phyloP scores from a whole-genome alignment of 2,888 invertebrate species.

The Erebia epiphron region DNA sequence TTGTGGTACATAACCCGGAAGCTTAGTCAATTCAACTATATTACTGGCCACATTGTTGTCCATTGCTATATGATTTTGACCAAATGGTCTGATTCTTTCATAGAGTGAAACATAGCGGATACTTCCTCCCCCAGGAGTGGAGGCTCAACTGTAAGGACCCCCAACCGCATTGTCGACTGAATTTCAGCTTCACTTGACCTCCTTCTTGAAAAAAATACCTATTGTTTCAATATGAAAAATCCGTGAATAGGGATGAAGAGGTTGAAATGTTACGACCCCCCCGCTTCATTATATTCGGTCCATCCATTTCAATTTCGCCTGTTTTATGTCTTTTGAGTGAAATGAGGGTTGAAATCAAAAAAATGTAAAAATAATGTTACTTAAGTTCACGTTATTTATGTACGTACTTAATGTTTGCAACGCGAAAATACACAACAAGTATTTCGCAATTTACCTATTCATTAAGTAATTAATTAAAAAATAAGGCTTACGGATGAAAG shows the following conservation, averaged over 20 bases:
- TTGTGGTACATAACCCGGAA: too few relatives aligned
- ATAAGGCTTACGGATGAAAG: too few relatives aligned
- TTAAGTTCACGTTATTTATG: too few relatives aligned
- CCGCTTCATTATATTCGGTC: slow-evolving; percentile 23
- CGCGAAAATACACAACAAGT: too few relatives aligned
- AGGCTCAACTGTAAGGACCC: not conserved
- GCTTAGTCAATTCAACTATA: too few relatives aligned
- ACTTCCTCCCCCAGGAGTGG: not conserved
- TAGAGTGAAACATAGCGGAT: not conserved
- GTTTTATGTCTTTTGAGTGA: slow-evolving; percentile 3
- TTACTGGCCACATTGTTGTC: too few relatives aligned
- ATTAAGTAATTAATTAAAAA: too few relatives aligned
- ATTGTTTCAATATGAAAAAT: slow-evolving; percentile 79
- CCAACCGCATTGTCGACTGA: slow-evolving; percentile 46
- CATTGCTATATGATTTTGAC: not conserved
- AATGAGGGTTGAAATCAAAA: not conserved
- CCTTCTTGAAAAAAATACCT: slow-evolving; percentile 60
- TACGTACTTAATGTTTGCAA: too few relatives aligned
- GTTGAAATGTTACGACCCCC: slow-evolving; percentile 29
- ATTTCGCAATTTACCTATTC: too few relatives aligned
- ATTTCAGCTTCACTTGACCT: slow-evolving; percentile 63
- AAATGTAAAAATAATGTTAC: not conserved
- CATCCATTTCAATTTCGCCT: slow-evolving; percentile 19
- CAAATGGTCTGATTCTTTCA: not conserved
- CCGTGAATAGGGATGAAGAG: slow-evolving; percentile 46